Conservation (phyloP, 1,140 invertebrate species). For the Antheraea pernyi region DNA sequence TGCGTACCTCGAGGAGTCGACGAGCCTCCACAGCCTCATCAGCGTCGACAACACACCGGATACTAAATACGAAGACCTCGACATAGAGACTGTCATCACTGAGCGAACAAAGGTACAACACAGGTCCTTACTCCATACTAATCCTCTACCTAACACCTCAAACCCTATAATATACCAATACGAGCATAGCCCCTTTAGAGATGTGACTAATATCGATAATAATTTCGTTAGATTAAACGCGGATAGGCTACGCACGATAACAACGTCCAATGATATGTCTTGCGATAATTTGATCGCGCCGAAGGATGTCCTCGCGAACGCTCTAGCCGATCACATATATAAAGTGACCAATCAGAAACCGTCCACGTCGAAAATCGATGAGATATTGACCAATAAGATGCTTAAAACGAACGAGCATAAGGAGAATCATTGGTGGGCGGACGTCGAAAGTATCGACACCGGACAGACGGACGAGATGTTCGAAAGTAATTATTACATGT, state of each 20-base stretch:
- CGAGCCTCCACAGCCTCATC: conserved; percentile 70
- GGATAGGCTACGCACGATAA: conserved; percentile 68
- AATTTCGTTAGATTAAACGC: conserved; percentile 73
- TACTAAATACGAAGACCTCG: conserved; percentile 52
- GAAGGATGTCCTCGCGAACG: conserved; percentile 68
- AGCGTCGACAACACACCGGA: conserved; percentile 72
- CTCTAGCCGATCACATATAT: conserved; percentile 74
- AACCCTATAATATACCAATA: conserved; percentile 10
- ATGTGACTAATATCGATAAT: conserved; percentile 62
- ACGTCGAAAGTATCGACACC: conserved; percentile 32
- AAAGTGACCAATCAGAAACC: conserved; percentile 79
- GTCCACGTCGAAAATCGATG: conserved; percentile 70
- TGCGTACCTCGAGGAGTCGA: conserved; percentile 78
- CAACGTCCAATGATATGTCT: conserved; percentile 43
- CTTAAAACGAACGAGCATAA: conserved; percentile 41
- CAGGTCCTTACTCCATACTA: conserved; percentile 71
- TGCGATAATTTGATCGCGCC: conserved; percentile 65
- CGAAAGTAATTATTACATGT: conserved; percentile 63
- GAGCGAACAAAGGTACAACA: conserved; percentile 78
- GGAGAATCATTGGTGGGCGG: conserved; percentile 65
- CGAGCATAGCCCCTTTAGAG: conserved; percentile 35
- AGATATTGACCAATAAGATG: conserved; percentile 75
- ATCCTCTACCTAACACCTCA: conserved; percentile 44
- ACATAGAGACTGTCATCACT: conserved; percentile 60
- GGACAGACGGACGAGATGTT: conserved; percentile 51